Base-by-base conservation (phyloP, 2,888 invertebrate genomes). In the Octonoba sinensis region DNA sequence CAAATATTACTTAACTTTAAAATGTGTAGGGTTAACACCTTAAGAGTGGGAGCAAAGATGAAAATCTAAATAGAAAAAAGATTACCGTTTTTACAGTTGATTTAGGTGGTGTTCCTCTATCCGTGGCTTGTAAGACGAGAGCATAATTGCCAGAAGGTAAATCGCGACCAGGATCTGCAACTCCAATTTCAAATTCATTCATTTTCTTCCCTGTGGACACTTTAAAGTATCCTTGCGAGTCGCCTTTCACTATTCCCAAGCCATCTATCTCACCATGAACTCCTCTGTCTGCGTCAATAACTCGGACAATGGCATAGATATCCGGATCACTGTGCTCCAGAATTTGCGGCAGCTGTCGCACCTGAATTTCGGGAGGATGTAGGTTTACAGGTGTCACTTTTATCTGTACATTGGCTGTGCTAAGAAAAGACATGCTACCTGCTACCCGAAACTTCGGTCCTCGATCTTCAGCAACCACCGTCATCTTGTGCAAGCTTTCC, bases 231-330 rank as follows among this genome's bases (percentile, higher is more conserved):
- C 96, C 95, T 86, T 96, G 94, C 0, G 95, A 94, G 88, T 96
- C 96, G 0, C 97, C 96, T 84, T 94, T 94, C 3, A 95, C 93
- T 76, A 97, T 95, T 86, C 95, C 95, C 60, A 96, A 89, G 60
- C 91, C 91, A 74, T 92, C 93, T 69, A 97, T 94, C 87, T 94
- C 91, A 0, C 97, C 97, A 88, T 96, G 95, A 24, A 93, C 91
- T 0, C 96, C 97, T 65, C 90, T 90, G 88, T 98, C 98, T 72
- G 92, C 91, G 88, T 97, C 97, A 6, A 91, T 91, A 0, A 95
- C 95, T 82, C 92, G 92, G 0, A 97, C 93, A 76, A 97, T 95
- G 3, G 97, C 97, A 88, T 96, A 96, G 81, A 97, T 93, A 87
- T 94, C 94, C 0, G 93, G 92, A 85, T 93, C 93, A 0, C 95